Percentiles rank a stretch among this genome's conserved stretches.
These are phyloP conservation scores for Orthosia cruda DNA, from an alignment of 2,888 invertebrate genomes.

Conservation along the genomic window DNA sequence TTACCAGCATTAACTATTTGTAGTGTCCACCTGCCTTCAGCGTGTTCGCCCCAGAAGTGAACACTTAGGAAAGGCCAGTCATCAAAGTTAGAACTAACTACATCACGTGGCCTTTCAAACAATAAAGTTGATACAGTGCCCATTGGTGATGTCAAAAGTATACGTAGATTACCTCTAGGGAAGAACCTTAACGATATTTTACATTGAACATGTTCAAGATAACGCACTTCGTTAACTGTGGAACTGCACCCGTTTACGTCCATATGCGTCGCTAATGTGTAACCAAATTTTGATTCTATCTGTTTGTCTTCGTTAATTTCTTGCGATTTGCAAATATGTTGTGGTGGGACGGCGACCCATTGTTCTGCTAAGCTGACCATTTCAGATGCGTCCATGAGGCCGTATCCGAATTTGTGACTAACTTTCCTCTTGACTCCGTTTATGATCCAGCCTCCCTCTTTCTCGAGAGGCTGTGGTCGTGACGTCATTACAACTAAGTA, in stretches of 20 bases:
- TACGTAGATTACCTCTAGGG: slow-evolving; percentile 98
- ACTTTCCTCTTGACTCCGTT: slow-evolving; percentile 99
- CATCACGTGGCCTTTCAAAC: slow-evolving; percentile 98
- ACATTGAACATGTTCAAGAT: slow-evolving; percentile 99
- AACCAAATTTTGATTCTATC: slow-evolving; percentile 95
- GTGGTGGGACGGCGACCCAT: slow-evolving; percentile 98
- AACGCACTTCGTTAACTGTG: slow-evolving; percentile 97
- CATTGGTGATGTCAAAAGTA: slow-evolving; percentile 97
- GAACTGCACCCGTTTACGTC: slow-evolving; percentile 98
- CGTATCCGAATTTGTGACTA: slow-evolving; percentile 99
- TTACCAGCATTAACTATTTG: slow-evolving; percentile 95
- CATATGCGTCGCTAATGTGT: slow-evolving; percentile 95
- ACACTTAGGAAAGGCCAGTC: slow-evolving; percentile 99
- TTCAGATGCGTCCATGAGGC: slow-evolving; percentile 98
- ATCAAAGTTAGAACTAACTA: slow-evolving; percentile 98
- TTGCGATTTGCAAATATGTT: slow-evolving; percentile 98
- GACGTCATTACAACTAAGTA: slow-evolving; percentile 98
- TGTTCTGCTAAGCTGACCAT: slow-evolving; percentile 98
- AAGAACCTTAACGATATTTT: slow-evolving; percentile 98
- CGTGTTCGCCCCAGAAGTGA: slow-evolving; percentile 99
- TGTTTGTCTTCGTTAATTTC: slow-evolving; percentile 96
- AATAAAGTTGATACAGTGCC: slow-evolving; percentile 98
- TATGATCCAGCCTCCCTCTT: slow-evolving; percentile 98
- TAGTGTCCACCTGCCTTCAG: slow-evolving; percentile 97
- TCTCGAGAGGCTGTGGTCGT: slow-evolving; percentile 96